A percentile compares a stretch with the other conserved stretches of the same genome.
These are phyloP conservation scores for Rhadinocentrus ornatus DNA, from an alignment of 2,797 vertebrate species.

Conservation along the genomic window DNA sequence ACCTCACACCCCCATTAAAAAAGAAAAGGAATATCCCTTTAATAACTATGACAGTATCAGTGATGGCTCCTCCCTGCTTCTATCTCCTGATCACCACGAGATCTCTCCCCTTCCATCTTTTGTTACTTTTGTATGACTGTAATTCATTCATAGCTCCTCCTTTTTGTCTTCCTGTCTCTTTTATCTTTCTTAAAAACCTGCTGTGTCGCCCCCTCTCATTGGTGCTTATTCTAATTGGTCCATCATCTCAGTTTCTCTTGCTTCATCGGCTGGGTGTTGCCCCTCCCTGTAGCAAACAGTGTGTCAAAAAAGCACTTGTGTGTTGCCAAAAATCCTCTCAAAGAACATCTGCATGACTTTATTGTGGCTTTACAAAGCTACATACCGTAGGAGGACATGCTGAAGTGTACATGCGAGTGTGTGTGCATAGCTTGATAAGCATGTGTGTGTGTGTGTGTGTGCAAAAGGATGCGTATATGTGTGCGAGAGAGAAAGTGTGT, in stretches of 20 bases:
- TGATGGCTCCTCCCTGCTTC: conserved; percentile 81
- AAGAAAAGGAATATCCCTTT: conserved; percentile 1
- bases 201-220: conserved; percentile 69
- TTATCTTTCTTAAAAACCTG: conserved; percentile 42
- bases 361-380: conserved; percentile 76
- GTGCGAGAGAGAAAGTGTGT: conserved; percentile 40
- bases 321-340: conserved; percentile 85
- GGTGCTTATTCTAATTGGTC: conserved; percentile 66
- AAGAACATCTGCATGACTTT: conserved; percentile 83
- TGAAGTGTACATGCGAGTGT: conserved; percentile 39
- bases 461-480: conserved; percentile 12
- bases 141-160: conserved; percentile 62
- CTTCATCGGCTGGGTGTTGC: conserved; percentile 69
- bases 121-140: conserved; percentile 76
- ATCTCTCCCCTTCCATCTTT: conserved; percentile 67
- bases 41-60: conserved; percentile 38
- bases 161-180: conserved; percentile 42
- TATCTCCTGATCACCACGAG: conserved; percentile 83
- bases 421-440: conserved; percentile 60
- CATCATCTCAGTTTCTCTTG: conserved; percentile 67
- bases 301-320: conserved; percentile 82
- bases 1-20: background rate
- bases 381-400: conserved; percentile 72
- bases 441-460: conserved; percentile 47
- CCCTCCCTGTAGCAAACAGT: conserved; percentile 80